Conservation (phyloP, 1,140 invertebrate genomes). For the Drosophila orosa region DNA sequence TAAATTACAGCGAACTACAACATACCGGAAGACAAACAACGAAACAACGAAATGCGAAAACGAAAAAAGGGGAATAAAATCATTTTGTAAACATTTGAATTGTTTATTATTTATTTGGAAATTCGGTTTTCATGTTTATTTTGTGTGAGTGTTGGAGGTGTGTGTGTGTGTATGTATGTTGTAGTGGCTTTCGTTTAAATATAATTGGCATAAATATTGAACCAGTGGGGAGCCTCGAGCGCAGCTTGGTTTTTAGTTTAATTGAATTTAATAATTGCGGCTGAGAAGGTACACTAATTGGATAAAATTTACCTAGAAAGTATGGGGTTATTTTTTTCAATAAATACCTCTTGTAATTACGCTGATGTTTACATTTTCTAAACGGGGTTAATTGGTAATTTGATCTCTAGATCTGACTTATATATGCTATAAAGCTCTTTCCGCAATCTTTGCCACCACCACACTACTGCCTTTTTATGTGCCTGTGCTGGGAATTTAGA, state of each 20-base stretch:
- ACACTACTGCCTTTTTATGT: background rate
- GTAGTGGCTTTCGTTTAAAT: constrained; percentile 12
- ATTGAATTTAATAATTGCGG: background rate
- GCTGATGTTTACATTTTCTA: background rate
- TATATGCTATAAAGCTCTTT: constrained; percentile 1
- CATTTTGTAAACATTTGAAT: constrained; percentile 29
- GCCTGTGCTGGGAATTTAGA: constrained; percentile 4
- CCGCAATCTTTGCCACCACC: constrained; percentile 3
- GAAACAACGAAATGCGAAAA: constrained; percentile 20
- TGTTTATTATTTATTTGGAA: constrained; percentile 43
- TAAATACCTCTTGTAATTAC: background rate
- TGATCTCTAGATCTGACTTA: background rate
- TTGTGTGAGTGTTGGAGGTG: background rate
- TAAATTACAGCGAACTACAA: constrained; percentile 34
- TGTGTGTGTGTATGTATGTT: background rate
- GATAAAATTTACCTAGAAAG: background rate
- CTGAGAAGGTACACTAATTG: background rate
- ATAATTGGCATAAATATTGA: constrained; percentile 29
- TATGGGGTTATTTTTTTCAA: too few relatives aligned
- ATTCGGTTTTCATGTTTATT: constrained; percentile 13
- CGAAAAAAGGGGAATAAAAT: constrained; percentile 10
- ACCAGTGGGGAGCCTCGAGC: background rate
- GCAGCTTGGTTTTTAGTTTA: constrained; percentile 1
- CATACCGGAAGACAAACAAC: constrained; percentile 35
- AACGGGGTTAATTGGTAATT: background rate